These are phyloP conservation scores for Acronicta leporina DNA, from an alignment of 2,888 invertebrate species.

Conservation along the genomic window DNA sequence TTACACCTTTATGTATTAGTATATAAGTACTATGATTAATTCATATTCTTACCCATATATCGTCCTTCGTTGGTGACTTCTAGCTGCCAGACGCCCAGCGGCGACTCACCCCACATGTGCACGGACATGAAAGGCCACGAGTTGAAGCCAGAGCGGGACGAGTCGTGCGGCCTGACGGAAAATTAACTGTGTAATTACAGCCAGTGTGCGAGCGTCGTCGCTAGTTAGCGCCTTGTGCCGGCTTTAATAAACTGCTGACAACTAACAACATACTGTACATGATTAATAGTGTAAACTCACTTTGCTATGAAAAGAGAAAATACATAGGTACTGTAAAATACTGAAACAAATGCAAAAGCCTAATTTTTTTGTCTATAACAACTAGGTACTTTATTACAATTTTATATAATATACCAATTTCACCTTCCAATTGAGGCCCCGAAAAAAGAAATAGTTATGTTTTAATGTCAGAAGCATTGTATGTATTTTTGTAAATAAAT, in stretches of 20 bases:
- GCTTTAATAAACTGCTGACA: constrained; percentile 42
- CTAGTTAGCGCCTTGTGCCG: constrained; percentile 59
- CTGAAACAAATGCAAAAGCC: too few relatives aligned
- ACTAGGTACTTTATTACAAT: not conserved
- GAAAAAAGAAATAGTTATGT: too few relatives aligned
- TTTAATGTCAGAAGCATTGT: too few relatives aligned
- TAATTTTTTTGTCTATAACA: not conserved
- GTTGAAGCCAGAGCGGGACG: constrained; percentile 97
- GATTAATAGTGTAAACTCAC: constrained; percentile 34
- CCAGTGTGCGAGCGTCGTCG: constrained; percentile 51
- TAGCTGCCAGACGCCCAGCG: constrained; percentile 97
- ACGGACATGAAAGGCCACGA: constrained; percentile 99
- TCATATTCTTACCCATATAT: constrained; percentile 92
- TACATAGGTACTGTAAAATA: not conserved
- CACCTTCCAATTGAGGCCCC: too few relatives aligned
- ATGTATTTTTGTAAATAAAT: too few relatives aligned
- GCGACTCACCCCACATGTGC: constrained; percentile 99
- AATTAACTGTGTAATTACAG: constrained; percentile 69
- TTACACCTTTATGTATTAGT: too few relatives aligned
- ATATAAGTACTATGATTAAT: constrained; percentile 7
- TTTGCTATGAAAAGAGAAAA: not conserved
- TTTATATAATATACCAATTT: too few relatives aligned
- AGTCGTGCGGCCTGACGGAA: constrained; percentile 93
- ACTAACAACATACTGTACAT: constrained; percentile 38
- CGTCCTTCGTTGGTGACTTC: constrained; percentile 98